Percentiles rank a stretch among this genome's conserved stretches.
These are phyloP conservation scores for Distichodus sexfasciatus DNA, from an alignment of 2,797 vertebrate genomes.

Conservation along the genomic window DNA sequence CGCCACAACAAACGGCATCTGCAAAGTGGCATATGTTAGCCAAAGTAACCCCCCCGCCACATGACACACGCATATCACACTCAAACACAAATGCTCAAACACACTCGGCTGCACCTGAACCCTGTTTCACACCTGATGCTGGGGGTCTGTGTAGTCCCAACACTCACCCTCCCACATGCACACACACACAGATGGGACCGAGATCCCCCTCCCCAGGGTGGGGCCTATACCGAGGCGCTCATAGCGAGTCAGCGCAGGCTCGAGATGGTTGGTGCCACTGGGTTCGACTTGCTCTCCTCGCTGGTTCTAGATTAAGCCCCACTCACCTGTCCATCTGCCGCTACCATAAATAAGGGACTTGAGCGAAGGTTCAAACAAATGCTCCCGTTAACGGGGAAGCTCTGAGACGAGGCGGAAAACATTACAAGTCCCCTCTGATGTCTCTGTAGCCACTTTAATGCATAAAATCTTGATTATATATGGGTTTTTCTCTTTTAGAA, in stretches of 20 bases:
- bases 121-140: constrained; percentile 70
- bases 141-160: constrained; percentile 37
- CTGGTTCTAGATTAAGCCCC: neutral
- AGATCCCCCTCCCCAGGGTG: neutral
- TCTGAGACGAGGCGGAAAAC: too few relatives aligned
- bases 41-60: constrained; percentile 40
- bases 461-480: too few relatives aligned
- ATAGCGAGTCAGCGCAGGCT: neutral
- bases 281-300: neutral
- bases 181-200: constrained; percentile 44
- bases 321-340: constrained; percentile 9
- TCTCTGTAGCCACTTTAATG: too few relatives aligned
- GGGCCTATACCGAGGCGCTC: constrained; percentile 11
- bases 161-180: constrained; percentile 18
- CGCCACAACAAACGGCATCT: constrained; percentile 63
- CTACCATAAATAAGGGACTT: neutral
- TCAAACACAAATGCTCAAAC: constrained; percentile 26
- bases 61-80: neutral
- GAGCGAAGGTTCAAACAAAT: neutral
- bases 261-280: neutral
- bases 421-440: too few relatives aligned
- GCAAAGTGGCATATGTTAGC: constrained; percentile 57
- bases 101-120: constrained; percentile 65
- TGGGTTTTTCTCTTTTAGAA: too few relatives aligned
- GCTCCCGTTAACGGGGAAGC: neutral